phyloP scores from a whole-genome alignment of 1,140 invertebrate genomes.

The Pseudomyrmex sp. region DNA sequence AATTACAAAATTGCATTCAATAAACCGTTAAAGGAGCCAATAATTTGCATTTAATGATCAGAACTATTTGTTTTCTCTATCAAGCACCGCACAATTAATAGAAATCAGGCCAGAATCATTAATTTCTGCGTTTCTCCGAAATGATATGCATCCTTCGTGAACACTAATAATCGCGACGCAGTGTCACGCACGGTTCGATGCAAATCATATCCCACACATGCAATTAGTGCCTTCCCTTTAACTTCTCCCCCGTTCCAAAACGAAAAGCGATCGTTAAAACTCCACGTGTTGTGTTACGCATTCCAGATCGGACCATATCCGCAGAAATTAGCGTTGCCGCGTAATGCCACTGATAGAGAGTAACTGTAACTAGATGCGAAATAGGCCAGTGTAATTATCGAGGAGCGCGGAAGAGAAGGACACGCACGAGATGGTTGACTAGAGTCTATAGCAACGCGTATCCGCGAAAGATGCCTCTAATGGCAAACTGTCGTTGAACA shows the following conservation, averaged over 20 bases:
- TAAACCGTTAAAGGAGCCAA: too few species aligned
- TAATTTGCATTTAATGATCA: too few species aligned
- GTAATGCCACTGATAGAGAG: constrained; percentile 54
- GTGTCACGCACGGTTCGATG: constrained; percentile 1
- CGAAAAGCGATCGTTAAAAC: constrained; percentile 41
- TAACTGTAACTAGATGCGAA: constrained; percentile 65
- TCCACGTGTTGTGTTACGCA: constrained; percentile 37
- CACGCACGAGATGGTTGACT: background rate
- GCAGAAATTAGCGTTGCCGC: constrained; percentile 56
- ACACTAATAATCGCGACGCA: background rate
- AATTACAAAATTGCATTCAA: too few species aligned
- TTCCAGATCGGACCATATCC: constrained; percentile 51
- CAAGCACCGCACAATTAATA: too few species aligned
- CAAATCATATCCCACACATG: constrained; percentile 21
- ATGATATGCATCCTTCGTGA: background rate
- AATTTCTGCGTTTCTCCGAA: background rate
- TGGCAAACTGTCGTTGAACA: background rate
- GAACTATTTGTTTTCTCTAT: too few species aligned
- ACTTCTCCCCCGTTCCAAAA: background rate
- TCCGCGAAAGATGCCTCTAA: background rate
- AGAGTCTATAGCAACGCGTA: background rate
- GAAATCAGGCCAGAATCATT: too few species aligned
- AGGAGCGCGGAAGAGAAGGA: constrained; percentile 43
- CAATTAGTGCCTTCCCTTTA: constrained; percentile 25
- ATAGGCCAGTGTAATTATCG: constrained; percentile 40